These are phyloP conservation scores for Drosophila kambysellisi DNA, from an alignment of 2,888 invertebrate species.

Conservation along the genomic window DNA sequence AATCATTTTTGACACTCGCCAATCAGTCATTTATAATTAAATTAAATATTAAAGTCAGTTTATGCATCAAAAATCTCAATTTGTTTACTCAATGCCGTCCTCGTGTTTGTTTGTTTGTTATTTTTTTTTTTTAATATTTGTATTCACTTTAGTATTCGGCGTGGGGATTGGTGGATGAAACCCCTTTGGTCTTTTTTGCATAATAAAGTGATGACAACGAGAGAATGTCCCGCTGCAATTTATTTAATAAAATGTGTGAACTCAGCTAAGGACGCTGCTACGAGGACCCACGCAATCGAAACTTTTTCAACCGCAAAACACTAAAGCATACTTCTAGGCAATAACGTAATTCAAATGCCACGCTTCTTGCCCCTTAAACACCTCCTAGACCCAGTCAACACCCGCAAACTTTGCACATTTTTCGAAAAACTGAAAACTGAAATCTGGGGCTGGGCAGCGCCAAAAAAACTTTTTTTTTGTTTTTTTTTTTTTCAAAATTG, in stretches of 20 bases:
- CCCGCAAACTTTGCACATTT: conserved; percentile 74
- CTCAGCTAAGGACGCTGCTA: conserved; percentile 42
- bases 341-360: conserved; percentile 76
- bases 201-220: conserved; percentile 60
- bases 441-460: conserved; percentile 46
- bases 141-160: conserved; percentile 34
- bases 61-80: conserved; percentile 44
- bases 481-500: conserved; percentile 50
- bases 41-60: conserved; percentile 14
- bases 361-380: conserved; percentile 17
- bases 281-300: conserved; percentile 74
- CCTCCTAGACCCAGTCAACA: conserved; percentile 60
- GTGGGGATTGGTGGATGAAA: conserved; percentile 25
- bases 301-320: conserved; percentile 79
- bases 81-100: conserved; percentile 51
- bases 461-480: conserved; percentile 13
- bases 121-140: conserved; percentile 28
- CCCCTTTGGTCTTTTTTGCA: conserved; percentile 61
- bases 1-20: conserved; percentile 12
- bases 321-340: conserved; percentile 79
- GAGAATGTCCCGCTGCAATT: conserved; percentile 67
- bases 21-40: conserved; percentile 26
- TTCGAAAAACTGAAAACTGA: conserved; percentile 58
- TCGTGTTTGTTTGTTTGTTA: conserved; percentile 15
- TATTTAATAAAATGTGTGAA: conserved; percentile 71